Conservation (phyloP, 2,888 invertebrate species). For the Acleris literana region DNA sequence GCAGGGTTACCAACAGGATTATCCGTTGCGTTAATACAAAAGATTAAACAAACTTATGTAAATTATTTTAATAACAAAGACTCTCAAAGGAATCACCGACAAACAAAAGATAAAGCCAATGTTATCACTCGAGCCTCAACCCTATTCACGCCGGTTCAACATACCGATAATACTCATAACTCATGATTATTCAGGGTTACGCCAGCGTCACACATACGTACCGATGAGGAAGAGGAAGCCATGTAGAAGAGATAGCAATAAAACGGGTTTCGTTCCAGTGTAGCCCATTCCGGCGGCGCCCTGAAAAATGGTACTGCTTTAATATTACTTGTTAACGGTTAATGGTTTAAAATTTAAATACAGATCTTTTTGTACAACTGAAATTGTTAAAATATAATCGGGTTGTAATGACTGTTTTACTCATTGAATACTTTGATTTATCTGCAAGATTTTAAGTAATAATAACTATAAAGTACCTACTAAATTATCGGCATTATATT, state of each 20-base stretch:
- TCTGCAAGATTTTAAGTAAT: neutral
- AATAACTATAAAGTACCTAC: too few species aligned
- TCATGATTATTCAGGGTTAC: constrained; percentile 35
- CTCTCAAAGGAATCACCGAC: neutral
- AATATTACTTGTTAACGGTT: constrained; percentile 35
- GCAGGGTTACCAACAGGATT: too few species aligned
- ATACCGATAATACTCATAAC: constrained; percentile 34
- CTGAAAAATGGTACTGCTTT: constrained; percentile 56
- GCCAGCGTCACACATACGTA: constrained; percentile 50
- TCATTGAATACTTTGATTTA: neutral
- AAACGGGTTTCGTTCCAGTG: constrained; percentile 60
- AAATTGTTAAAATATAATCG: too few species aligned
- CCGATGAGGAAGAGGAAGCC: constrained; percentile 74
- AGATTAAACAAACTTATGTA: too few species aligned
- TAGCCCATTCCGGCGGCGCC: constrained; percentile 59
- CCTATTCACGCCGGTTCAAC: constrained; percentile 21
- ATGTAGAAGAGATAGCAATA: constrained; percentile 75
- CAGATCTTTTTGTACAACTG: neutral
- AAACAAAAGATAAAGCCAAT: constrained; percentile 10
- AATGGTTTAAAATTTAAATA: constrained; percentile 35
- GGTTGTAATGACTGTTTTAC: neutral
- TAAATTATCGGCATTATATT: too few species aligned
- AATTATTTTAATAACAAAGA: neutral
- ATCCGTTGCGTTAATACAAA: too few species aligned
- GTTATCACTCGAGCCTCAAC: constrained; percentile 20